Evolutionary conservation across 2,797 vertebrate species (phyloP).

Genomic region (Aselliscus stoliczkanus): DNA sequence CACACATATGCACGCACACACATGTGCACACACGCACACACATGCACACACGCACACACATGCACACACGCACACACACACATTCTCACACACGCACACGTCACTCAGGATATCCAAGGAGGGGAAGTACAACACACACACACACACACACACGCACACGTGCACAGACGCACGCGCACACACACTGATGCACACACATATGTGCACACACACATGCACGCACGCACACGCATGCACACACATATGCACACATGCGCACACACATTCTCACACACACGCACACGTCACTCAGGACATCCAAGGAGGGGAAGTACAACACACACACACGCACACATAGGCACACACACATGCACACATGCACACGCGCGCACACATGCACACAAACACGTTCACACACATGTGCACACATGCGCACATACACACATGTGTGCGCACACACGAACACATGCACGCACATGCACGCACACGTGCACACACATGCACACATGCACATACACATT

Average conservation of each 20-base stretch:
- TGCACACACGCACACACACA: background rate
- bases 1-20: background rate
- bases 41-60: background rate
- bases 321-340: too few relatives aligned
- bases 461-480: too few relatives aligned
- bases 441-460: too few relatives aligned
- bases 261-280: background rate
- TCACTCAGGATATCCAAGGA: too few relatives aligned
- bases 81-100: background rate
- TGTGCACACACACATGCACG: background rate
- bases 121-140: too few relatives aligned
- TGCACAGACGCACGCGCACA: too few relatives aligned
- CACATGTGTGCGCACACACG: rapidly evolving
- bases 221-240: too few relatives aligned
- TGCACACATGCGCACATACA: too few relatives aligned
- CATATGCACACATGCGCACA: background rate
- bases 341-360: too few relatives aligned
- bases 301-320: background rate
- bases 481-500: rapidly evolving
- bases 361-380: rapidly evolving
- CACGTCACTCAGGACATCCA: background rate
- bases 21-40: background rate
- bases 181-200: too few relatives aligned
- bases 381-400: too few relatives aligned
- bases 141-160: background rate